Base-by-base conservation (phyloP, 1,140 invertebrate species). In the Drosophila takahashii region DNA sequence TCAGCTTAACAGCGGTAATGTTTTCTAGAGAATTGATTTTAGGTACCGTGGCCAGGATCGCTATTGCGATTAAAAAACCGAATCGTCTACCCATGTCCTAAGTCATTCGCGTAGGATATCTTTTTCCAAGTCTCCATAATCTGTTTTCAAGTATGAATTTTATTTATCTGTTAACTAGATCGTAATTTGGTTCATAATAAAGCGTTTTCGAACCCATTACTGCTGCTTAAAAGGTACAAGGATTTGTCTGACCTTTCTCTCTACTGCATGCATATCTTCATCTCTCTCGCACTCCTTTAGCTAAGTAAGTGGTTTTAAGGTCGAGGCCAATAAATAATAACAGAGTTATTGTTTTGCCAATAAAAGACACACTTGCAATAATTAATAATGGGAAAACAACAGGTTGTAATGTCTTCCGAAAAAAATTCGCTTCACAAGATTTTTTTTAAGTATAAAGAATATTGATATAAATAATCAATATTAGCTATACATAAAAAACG, bases 51-150 rank as follows among this genome's bases (percentile, higher is more conserved):
- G 36, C 2, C 10, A 64, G 42, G n/a, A 41, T 11, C 1, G 15
- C 3, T 9, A 44, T 4, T 1, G 34, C 3, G 13, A 41, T 7
- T n/a, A 34, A 2, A 15, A 64, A 11, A 4, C 7, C 16, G 2
- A 39, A 32, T 16, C 36, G 22, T 11, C 26, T 3, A 1, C 11
- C 13, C 62, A 66, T 66, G 1, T 45, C 59, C n/a, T 18, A 5
- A 9, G 9, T 13, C 4, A 44, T 4, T 4, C 1, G 4, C 45
- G 6, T 36, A 18, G 1, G 11, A 36, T 36, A 36, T 52, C 4
- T 7, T 10, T 26, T 26, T n/a, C 13, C 4, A 4, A 10, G 1
- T 44, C n/a, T n/a, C 7, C 45, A n/a, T 4, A 29, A 47, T 27
- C 6, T 9, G 22, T 27, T 1, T n/a, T n/a, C 1, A 22, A 18